Evolutionary conservation across 2,113 vertebrate genomes (phyloP).

Genomic region (Bettongia penicillata): DNA sequence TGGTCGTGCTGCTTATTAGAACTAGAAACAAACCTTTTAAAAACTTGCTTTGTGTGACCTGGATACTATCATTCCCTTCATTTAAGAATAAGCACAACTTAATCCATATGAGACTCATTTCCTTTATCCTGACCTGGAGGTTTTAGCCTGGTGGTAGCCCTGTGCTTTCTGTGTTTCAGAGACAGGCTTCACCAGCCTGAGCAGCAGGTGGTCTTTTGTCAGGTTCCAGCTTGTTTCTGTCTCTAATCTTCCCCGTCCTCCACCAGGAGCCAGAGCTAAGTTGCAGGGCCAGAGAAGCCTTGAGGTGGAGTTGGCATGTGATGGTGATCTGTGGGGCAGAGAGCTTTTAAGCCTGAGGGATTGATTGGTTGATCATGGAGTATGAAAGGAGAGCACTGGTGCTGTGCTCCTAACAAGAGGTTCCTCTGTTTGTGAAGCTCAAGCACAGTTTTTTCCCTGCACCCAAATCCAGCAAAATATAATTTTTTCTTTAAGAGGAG

Average conservation of each 20-base stretch:
- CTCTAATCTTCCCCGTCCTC: not conserved
- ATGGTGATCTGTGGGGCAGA: not conserved
- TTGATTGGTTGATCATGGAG: not conserved
- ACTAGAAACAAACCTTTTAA: not conserved
- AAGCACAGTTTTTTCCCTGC: not conserved
- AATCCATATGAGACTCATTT: not conserved
- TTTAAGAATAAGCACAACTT: not conserved
- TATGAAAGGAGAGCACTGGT: not conserved
- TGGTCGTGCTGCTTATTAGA: not conserved
- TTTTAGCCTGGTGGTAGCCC: not conserved
- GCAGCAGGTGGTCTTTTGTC: not conserved
- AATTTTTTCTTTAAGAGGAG: not conserved
- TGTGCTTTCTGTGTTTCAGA: not conserved
- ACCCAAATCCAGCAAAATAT: not conserved
- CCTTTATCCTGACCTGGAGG: not conserved
- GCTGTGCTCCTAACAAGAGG: not conserved
- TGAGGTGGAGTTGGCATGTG: not conserved
- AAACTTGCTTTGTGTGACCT: not conserved
- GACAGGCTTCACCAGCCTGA: not conserved
- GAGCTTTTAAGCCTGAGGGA: not conserved
- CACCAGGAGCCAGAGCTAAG: not conserved
- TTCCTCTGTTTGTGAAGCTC: not conserved
- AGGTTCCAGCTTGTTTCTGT: not conserved
- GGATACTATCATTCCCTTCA: not conserved
- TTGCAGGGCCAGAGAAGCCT: not conserved